Evolutionary conservation across 1,140 invertebrate genomes (phyloP), one percentile per base, ranked within the genome.

Genomic region (Hydropsyche tenuis): DNA sequence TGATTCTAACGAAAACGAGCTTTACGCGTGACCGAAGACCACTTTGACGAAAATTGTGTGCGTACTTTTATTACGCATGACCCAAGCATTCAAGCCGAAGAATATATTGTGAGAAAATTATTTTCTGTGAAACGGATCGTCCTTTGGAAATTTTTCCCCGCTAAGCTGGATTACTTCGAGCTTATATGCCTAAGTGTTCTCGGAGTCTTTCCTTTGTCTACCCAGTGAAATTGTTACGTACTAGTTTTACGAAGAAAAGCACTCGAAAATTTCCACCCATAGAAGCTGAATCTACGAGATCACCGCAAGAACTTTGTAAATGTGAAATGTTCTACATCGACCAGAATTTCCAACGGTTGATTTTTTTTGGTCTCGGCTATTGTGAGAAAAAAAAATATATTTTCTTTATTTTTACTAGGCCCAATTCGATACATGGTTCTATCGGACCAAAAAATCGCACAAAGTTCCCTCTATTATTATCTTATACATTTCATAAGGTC

Each of bases 241-340:
- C 16, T 53, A 53, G 12, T 53, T 42, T 12, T 16, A 60, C 48
- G 51, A 37, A 71, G 70, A 63, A 64, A 72, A 63, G 60, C 25
- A 64, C 70, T 72, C 25, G 70, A 72, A 48, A 72, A 72, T 72
- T 72, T 72, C 23, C 43, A 63, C 7, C 42, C 56, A 46, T 63
- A 37, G 56, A 42, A 72, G 62, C 70, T 45, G 37, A 72, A 48
- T 63, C 70, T 46, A 60, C 27, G 53, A 66, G 63, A 20, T 43
- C 30, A 37, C 20, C 18, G 5, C 45, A 51, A 9, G 46, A 69
- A 51, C 23, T 69, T 69, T 12, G 25, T 23, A 69, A 22, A 69
- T 20, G 22, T 43, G 42, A 46, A 48, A 72, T 18, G 56, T 69
- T 69, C 22, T 14, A 7, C 66, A 66, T 66, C 63, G 7, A 45